Conservation (phyloP, 30 jellyfish, hydroid and myxozoan species). For the Catostylus mosaicus region DNA sequence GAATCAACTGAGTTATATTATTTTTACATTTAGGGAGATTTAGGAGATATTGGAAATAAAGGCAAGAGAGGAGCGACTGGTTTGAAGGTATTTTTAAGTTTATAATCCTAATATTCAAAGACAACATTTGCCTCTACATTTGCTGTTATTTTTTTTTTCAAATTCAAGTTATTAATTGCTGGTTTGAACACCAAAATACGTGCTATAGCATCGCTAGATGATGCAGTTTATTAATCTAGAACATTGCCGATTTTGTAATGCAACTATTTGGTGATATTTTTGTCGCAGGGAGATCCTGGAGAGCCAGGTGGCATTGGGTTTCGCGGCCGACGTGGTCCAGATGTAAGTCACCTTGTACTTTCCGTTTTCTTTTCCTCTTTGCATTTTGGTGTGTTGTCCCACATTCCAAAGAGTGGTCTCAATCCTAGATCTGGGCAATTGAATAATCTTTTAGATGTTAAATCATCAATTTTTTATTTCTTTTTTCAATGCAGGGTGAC, state of each 20-base stretch:
- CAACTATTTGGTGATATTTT: too few species aligned
- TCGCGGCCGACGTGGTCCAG: conserved; percentile 8
- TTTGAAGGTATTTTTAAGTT: background rate
- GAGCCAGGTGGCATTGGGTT: conserved; percentile 6
- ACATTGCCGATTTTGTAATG: too few species aligned
- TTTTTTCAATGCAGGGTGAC: background rate
- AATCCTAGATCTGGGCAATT: too few species aligned
- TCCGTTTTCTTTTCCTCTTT: background rate
- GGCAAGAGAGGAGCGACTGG: conserved; percentile 6
- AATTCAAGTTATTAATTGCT: too few species aligned
- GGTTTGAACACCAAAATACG: too few species aligned
- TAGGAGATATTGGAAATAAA: conserved; percentile 3
- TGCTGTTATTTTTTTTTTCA: too few species aligned
- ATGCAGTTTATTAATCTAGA: background rate
- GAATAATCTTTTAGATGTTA: too few species aligned
- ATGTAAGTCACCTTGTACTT: background rate
- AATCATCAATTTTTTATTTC: background rate
- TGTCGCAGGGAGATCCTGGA: conserved; percentile 8
- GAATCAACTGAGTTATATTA: background rate
- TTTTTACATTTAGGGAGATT: conserved; percentile 10
- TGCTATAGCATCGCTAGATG: background rate
- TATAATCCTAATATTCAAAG: too few species aligned
- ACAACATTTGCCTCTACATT: too few species aligned
- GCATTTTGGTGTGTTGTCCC: background rate
- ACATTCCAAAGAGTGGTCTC: too few species aligned